A percentile compares a stretch with the other conserved stretches of the same genome.
Conservation (phyloP, 1,140 invertebrate genomes). For the Trachymyrmex septentrionalis region DNA sequence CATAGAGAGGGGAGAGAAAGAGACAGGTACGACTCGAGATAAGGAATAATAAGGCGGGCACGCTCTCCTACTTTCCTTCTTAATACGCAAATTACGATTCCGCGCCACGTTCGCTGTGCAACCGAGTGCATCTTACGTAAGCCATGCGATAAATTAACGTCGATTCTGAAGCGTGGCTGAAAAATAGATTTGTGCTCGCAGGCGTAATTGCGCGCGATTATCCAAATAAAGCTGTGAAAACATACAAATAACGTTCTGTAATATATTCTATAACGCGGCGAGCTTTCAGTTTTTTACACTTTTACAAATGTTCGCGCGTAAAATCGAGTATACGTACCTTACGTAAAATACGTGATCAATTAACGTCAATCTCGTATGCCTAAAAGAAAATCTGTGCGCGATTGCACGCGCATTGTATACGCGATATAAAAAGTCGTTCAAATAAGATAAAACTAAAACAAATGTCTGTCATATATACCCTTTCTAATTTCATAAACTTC, state of each 20-base stretch:
- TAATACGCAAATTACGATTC: constrained; percentile 59
- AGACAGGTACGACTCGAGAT: constrained; percentile 21
- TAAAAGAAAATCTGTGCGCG: constrained; percentile 29
- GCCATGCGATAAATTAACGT: constrained; percentile 45
- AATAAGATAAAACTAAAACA: constrained; percentile 46
- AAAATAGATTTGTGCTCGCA: not conserved
- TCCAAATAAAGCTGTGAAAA: constrained; percentile 53
- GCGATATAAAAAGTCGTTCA: constrained; percentile 12
- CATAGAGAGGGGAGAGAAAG: not conserved
- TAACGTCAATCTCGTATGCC: constrained; percentile 39
- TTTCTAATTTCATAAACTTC: constrained; percentile 40
- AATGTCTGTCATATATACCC: constrained; percentile 43
- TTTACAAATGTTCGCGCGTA: constrained; percentile 4
- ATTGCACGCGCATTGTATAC: constrained; percentile 14
- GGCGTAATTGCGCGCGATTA: constrained; percentile 26
- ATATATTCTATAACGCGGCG: constrained; percentile 21
- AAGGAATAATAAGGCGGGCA: constrained; percentile 47
- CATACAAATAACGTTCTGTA: constrained; percentile 26
- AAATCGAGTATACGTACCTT: constrained; percentile 3
- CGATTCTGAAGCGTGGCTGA: constrained; percentile 31
- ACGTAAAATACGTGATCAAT: constrained; percentile 43
- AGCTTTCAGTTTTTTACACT: constrained; percentile 29
- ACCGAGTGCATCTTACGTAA: constrained; percentile 26
- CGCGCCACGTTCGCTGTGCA: constrained; percentile 21
- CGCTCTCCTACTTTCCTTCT: constrained; percentile 72